phyloP scores from a whole-genome alignment of 2,113 vertebrate species.

The Oncorhynchus masou region DNA sequence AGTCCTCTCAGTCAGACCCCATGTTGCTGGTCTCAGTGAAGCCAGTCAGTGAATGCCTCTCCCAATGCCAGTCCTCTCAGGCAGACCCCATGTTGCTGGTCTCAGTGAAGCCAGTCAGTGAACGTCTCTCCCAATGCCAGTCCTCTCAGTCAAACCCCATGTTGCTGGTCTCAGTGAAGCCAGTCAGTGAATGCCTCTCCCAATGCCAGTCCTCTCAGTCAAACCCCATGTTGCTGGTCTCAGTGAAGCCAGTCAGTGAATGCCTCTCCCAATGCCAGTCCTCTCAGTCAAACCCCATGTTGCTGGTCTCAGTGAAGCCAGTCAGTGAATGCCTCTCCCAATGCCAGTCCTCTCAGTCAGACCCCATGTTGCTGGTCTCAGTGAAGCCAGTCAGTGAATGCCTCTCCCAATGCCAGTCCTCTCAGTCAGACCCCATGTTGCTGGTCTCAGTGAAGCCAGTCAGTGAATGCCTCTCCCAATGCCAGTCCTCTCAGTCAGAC shows the following conservation, averaged over 20 bases:
- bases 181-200: constrained; percentile 2
- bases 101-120: constrained; percentile 2
- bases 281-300: background rate
- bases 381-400: background rate
- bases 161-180: constrained; percentile 19
- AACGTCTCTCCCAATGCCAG: constrained; percentile 12
- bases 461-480: background rate
- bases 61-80: constrained; percentile 13
- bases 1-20: constrained; percentile 6
- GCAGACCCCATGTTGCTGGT: constrained; percentile 14
- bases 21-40: constrained; percentile 20
- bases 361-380: constrained; percentile 21
- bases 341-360: constrained; percentile 14
- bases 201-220: constrained; percentile 15
- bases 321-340: background rate
- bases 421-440: constrained; percentile 6
- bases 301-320: constrained; percentile 21
- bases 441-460: constrained; percentile 14
- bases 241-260: constrained; percentile 7
- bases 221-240: constrained; percentile 15
- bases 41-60: constrained; percentile 3
- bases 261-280: constrained; percentile 10
- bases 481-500: constrained; percentile 10
- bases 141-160: background rate
- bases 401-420: constrained; percentile 13